Base-by-base conservation (phyloP, 2,113 vertebrate genomes). In the Ctenomys sociabilis region DNA sequence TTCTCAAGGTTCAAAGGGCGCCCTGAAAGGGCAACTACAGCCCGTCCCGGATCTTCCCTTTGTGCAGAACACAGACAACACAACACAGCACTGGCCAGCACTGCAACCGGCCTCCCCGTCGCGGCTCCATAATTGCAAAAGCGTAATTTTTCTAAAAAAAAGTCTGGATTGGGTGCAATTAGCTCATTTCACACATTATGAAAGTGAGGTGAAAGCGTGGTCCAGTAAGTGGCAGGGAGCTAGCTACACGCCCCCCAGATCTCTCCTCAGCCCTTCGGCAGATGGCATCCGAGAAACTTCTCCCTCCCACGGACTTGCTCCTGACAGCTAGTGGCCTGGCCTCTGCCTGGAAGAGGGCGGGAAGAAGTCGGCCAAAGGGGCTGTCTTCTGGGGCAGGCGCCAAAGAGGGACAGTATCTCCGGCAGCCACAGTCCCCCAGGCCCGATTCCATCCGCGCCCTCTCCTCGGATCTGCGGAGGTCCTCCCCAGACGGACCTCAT, bases 131-230 rank as follows among this genome's bases (percentile, higher is more conserved):
- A 78, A 94, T 12, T 63, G 72, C 45, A 64, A 93, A 94, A 75
- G 80, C 6, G 26, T 2, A 43, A 64, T 49, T 52, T 73, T 37
- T 63, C 22, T 37, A 30, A 17, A 8, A n/a, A 59, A 21, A 95
- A 89, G 84, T 35, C 70, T 24, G 0, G 19, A 61, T 14, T 40
- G n/a, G 68, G 7, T 84, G 64, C 49, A 43, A 88, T 45, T 68
- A 86, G 10, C 32, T 85, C 86, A 68, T 75, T 88, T 93, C 89
- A 82, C 59, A 66, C 70, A 83, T 86, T 78, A 92, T 82, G 92
- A 95, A 95, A 88, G 11, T 78, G 81, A 94, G 54, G 63, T 4
- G 57, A 90, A 91, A 96, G 52, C 2, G 35, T 21, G 77, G 77
- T 92, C 89, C 84, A 64, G 43, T 61, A 64, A 70, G 61, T 16